phyloP scores from a whole-genome alignment of 1,140 invertebrate genomes.

The Choristoneura fumiferana region DNA sequence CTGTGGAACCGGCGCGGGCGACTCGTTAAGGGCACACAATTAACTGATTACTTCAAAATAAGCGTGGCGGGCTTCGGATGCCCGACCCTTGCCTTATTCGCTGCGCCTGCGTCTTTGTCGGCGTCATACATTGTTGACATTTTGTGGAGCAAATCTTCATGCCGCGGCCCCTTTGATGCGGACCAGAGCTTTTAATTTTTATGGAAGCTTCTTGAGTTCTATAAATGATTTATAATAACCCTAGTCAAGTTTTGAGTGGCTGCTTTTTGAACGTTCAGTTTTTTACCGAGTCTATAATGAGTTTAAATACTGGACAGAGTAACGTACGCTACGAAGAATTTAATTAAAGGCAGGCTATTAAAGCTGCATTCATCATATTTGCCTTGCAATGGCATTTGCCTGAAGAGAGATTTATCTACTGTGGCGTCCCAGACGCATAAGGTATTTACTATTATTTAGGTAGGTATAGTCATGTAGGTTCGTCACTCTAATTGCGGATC shows the following conservation, averaged over 20 bases:
- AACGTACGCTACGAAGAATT: too few species aligned
- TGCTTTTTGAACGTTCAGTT: too few species aligned
- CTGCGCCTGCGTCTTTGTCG: constrained; percentile 52
- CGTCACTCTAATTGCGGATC: too few species aligned
- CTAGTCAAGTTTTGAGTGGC: not conserved
- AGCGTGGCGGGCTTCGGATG: constrained; percentile 52
- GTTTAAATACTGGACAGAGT: too few species aligned
- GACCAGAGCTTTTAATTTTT: constrained; percentile 62
- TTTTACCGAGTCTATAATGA: too few species aligned
- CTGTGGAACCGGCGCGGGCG: constrained; percentile 24
- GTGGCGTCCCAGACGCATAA: too few species aligned
- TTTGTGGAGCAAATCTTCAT: constrained; percentile 73
- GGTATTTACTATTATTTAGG: too few species aligned
- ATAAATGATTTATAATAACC: constrained; percentile 41
- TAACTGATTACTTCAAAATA: constrained; percentile 66
- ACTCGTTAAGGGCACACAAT: constrained; percentile 61
- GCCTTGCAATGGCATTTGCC: too few species aligned
- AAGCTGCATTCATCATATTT: too few species aligned
- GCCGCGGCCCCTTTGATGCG: constrained; percentile 69
- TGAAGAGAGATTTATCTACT: too few species aligned
- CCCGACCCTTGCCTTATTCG: constrained; percentile 22
- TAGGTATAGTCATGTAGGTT: too few species aligned
- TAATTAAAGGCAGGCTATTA: too few species aligned
- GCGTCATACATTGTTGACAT: constrained; percentile 63
- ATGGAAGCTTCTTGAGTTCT: constrained; percentile 47